phyloP scores from a whole-genome alignment of 2,888 invertebrate genomes.

The Candidula unifasciata region DNA sequence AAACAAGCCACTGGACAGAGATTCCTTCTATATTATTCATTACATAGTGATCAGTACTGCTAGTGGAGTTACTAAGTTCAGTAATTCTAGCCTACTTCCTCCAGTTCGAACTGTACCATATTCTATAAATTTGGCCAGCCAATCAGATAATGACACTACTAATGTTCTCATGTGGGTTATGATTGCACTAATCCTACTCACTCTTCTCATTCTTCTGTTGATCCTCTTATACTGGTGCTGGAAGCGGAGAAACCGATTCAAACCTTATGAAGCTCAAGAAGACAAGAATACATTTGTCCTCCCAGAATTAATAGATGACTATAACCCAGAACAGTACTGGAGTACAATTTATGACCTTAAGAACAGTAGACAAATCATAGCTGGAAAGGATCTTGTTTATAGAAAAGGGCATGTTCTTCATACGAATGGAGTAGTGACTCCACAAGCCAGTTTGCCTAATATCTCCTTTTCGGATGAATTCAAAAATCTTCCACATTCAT shows the following conservation, averaged over 20 bases:
- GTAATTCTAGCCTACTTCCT: conserved; percentile 80
- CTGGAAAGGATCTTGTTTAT: conserved; percentile 61
- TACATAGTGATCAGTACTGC: conserved; percentile 86
- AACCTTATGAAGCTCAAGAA: conserved; percentile 40
- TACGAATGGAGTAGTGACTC: conserved; percentile 12
- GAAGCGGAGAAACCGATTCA: conserved; percentile 48
- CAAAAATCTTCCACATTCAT: conserved; percentile 68
- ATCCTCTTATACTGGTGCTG: conserved; percentile 63
- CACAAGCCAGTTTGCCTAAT: conserved; percentile 40
- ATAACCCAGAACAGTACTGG: conserved; percentile 69
- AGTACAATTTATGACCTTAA: conserved; percentile 62
- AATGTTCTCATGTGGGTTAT: conserved; percentile 55
- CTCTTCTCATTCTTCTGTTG: conserved; percentile 63
- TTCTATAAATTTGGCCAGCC: conserved; percentile 5
- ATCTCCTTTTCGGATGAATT: conserved; percentile 71
- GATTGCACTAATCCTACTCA: conserved; percentile 54
- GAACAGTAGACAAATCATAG: conserved; percentile 67
- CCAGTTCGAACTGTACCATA: conserved; percentile 48
- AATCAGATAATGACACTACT: not conserved
- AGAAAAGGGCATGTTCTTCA: conserved; percentile 46
- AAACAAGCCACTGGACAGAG: conserved; percentile 85
- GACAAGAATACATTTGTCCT: conserved; percentile 59
- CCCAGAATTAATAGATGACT: conserved; percentile 59
- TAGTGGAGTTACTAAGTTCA: conserved; percentile 83
- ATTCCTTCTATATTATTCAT: conserved; percentile 83